phyloP scores from a whole-genome alignment of 2,888 invertebrate genomes.

The Nycteola revayana region DNA sequence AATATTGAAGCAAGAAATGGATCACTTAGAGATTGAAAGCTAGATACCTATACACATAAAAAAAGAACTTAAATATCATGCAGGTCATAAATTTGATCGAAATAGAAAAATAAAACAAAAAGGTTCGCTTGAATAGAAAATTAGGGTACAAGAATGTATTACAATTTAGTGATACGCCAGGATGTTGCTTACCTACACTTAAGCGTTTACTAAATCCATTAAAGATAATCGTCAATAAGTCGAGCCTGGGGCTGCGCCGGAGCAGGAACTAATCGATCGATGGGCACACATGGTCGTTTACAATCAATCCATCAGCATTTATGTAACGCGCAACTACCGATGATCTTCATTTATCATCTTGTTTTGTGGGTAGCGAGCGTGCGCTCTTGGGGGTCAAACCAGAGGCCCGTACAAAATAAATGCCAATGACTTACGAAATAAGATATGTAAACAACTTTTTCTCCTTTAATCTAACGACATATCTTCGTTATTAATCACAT shows the following conservation, averaged over 20 bases:
- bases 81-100: conserved; percentile 22
- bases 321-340: conserved; percentile 77
- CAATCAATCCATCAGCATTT: conserved; percentile 80
- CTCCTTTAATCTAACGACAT: conserved; percentile 42
- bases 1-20: conserved; percentile 38
- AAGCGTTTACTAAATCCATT: conserved; percentile 72
- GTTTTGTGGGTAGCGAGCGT: conserved; percentile 70
- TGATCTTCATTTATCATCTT: conserved; percentile 79
- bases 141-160: conserved; percentile 53
- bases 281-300: conserved; percentile 70
- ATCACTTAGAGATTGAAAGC: conserved; percentile 37
- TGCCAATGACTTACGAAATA: conserved; percentile 54
- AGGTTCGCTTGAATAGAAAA: conserved; percentile 54
- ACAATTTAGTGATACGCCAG: conserved; percentile 50
- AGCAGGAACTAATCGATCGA: conserved; percentile 77
- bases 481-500: conserved; percentile 37
- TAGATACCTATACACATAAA: conserved; percentile 25
- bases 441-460: conserved; percentile 63
- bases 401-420: conserved; percentile 54
- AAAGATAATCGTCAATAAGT: conserved; percentile 73
- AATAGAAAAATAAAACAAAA: conserved; percentile 25
- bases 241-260: conserved; percentile 55
- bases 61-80: conserved; percentile 31
- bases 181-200: conserved; percentile 62
- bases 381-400: conserved; percentile 69